Evolutionary conservation across 2,797 vertebrate species (phyloP).

Genomic region (Esox masquinongy): DNA sequence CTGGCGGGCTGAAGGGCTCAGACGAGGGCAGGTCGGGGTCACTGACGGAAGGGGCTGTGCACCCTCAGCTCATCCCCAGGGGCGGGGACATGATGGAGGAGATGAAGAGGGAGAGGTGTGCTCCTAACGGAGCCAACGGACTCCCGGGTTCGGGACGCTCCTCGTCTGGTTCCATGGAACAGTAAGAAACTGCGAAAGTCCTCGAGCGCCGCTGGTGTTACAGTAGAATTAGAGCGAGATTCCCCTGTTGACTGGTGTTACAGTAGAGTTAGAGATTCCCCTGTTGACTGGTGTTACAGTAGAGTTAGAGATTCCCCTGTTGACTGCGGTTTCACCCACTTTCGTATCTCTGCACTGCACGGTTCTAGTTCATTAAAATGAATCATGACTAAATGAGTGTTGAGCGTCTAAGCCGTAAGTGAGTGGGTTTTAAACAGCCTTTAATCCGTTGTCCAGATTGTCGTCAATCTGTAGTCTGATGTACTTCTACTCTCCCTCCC

Average conservation of each 20-base stretch:
- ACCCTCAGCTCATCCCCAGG: constrained; percentile 85
- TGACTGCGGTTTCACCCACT: neutral
- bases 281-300: too few relatives aligned
- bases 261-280: too few relatives aligned
- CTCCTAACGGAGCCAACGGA: constrained; percentile 77
- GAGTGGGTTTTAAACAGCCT: too few relatives aligned
- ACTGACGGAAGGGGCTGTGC: constrained; percentile 72
- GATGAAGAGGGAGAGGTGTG: constrained; percentile 74
- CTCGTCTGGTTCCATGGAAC: constrained; percentile 58
- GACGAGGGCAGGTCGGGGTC: constrained; percentile 44
- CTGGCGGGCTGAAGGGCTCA: constrained; percentile 76
- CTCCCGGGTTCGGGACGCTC: constrained; percentile 59
- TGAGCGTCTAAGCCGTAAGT: too few relatives aligned
- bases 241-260: too few relatives aligned
- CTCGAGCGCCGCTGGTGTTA: neutral
- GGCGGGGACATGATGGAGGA: constrained; percentile 83
- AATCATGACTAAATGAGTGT: neutral
- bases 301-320: too few relatives aligned
- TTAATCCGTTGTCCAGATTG: too few relatives aligned
- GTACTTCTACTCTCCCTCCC: neutral
- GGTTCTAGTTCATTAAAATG: neutral
- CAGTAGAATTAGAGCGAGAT: too few relatives aligned
- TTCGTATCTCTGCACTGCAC: neutral
- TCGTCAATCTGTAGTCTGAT: neutral
- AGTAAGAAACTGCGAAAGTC: constrained; percentile 54